Evolutionary conservation across 2,797 vertebrate genomes (phyloP), one percentile per base, ranked within the genome.

Genomic region (Heterohyrax brucei): DNA sequence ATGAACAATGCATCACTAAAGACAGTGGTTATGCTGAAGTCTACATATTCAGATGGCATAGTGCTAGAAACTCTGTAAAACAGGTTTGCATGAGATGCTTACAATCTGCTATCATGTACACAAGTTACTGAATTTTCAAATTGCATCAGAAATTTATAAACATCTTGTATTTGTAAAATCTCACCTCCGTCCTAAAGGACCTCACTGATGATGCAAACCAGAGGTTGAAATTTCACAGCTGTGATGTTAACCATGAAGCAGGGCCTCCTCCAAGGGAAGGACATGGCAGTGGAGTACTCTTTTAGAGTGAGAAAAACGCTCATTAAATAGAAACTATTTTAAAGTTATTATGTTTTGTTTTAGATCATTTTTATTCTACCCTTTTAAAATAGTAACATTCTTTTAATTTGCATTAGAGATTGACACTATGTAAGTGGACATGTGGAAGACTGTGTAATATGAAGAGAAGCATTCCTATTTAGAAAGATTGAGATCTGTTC

Each of bases 81-180:
- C 3, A 82, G 24, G 33, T 86, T 70, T 80, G 13, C 73, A 16
- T n/a, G 73, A 91, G 30, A 85, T 75, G n/a, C 53, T 84, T 46
- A 62, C 1, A 48, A 77, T 61, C 48, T 68, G 12, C 22, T 73
- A 53, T 84, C 33, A 33, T 56, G 39, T 72, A 16, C 24, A 46
- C 3, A 50, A 50, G 48, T 39, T 73, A 89, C 64, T 84, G 89
- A 56, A 76, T 39, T 82, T 88, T 95, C 50, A 56, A 79, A 39
- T 76, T 88, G 72, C 80, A 30, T 76, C 30, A 50, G 79, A 48
- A 89, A 94, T 84, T 87, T 86, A 62, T 87, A 93, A 95, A 56
- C n/a, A 87, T 21, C 10, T 13, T 77, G 2, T 79, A 70, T 50
- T 90, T 86, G 39, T 77, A 62, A 92, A 95, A 56, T 7, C 2